Base-by-base conservation (phyloP, 2,113 vertebrate species). In the Myiagra hebetior region DNA sequence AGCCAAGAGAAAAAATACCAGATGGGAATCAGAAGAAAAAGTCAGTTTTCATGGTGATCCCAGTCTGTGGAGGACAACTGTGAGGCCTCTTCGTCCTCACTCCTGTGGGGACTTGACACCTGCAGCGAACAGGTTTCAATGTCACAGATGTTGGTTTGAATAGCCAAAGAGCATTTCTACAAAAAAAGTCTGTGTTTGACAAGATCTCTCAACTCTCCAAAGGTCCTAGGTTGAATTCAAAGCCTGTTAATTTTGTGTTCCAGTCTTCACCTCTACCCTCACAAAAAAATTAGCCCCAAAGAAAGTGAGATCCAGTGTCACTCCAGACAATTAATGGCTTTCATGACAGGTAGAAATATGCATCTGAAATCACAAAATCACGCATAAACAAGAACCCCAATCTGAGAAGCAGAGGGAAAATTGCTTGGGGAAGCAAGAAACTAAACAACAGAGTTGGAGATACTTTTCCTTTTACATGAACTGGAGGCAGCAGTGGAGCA, bases 11-110 rank as follows among this genome's bases (percentile, higher is more conserved):
- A 93, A 82, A 85, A 79, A 26, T 41, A 63, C 11, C 69, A 69
- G 18, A 41, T 22, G 19, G n/a, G 10, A 12, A 89, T 15, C 33
- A 87, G 31, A 81, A 60, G 10, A 77, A 59, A 60, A 50, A 30
- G 42, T 27, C 7, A 33, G 17, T 92, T 91, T 78, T 81, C 31
- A 75, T 24, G 27, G 47, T 74, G 52, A 39, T 21, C 21, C n/a
- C 62, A 75, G 41, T 23, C 69, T 78, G n/a, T 0, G 0, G 27
- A 81, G 23, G 39, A 33, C 30, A 89, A 72, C 7, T 44, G 52
- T 12, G 19, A 62, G 37, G 8, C 11, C 17, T 89, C 5, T 31
- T 70, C 0, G 0, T 31, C 73, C 16, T 30, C 23, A 27, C 7
- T 69, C 35, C 28, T 31, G 18, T 13, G 10, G 21, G n/a, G 20